Percentiles rank a stretch among this genome's conserved stretches.
Conservation (phyloP, 1,140 invertebrate genomes). For the Ridgeia piscesae region DNA sequence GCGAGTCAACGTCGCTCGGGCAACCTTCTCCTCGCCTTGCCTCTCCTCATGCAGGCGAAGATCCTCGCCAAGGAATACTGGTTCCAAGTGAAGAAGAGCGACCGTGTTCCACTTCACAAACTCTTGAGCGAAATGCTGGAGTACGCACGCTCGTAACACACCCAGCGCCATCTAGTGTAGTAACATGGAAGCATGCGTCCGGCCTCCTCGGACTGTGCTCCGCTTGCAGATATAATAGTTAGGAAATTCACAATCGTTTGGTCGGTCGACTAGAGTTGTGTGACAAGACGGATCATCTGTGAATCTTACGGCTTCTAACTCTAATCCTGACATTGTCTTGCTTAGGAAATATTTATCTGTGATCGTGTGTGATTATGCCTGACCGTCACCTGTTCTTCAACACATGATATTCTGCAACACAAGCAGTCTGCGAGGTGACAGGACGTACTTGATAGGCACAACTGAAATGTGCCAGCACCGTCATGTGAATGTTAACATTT, state of each 20-base stretch:
- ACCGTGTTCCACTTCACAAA: conserved; percentile 92
- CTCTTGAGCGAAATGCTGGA: conserved; percentile 96
- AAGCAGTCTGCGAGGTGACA: neutral
- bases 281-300: neutral
- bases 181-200: neutral
- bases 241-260: neutral
- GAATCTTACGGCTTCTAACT: neutral
- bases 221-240: neutral
- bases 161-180: conserved; percentile 1
- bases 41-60: conserved; percentile 82
- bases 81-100: conserved; percentile 82
- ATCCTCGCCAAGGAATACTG: conserved; percentile 85
- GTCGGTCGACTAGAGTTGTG: neutral
- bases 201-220: too few relatives aligned
- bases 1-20: conserved; percentile 69
- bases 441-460: neutral
- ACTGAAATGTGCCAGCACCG: neutral
- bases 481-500: too few relatives aligned
- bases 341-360: neutral
- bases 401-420: neutral
- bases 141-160: conserved; percentile 53
- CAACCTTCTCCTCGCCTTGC: conserved; percentile 84
- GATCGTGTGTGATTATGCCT: neutral
- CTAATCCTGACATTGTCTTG: neutral
- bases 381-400: too few relatives aligned